Evolutionary conservation across 2,113 vertebrate genomes (phyloP).

Genomic region (Ictalurus punctatus): DNA sequence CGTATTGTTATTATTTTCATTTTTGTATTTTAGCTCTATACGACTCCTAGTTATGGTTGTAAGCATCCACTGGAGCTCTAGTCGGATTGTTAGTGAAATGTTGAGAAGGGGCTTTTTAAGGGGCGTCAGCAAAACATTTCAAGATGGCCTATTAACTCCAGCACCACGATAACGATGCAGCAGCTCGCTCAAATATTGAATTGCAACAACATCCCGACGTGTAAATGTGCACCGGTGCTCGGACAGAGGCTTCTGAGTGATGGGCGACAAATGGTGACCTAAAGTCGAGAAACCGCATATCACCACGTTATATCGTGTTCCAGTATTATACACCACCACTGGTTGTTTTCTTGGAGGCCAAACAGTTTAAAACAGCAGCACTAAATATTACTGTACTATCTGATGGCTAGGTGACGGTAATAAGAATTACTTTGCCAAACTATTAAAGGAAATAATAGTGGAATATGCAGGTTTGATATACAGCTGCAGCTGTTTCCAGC

Average conservation of each 20-base stretch:
- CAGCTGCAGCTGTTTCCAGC: background rate
- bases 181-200: constrained; percentile 99
- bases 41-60: background rate
- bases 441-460: background rate
- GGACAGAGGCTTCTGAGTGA: constrained; percentile 83
- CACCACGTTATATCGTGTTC: background rate
- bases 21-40: constrained; percentile 6
- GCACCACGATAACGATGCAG: constrained; percentile 93
- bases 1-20: background rate
- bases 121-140: constrained; percentile 76
- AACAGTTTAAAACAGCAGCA: background rate
- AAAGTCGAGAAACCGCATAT: background rate
- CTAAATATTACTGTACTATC: background rate
- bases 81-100: constrained; percentile 66
- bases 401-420: background rate
- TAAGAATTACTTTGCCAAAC: background rate
- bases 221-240: constrained; percentile 63
- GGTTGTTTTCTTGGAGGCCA: background rate
- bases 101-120: constrained; percentile 57
- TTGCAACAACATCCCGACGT: constrained; percentile 90
- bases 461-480: background rate
- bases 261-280: constrained; percentile 87
- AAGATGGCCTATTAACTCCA: constrained; percentile 82
- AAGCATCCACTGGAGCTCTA: constrained; percentile 44
- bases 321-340: background rate